Evolutionary conservation across 1,140 invertebrate genomes (phyloP).

Genomic region (Vanessa atalanta): DNA sequence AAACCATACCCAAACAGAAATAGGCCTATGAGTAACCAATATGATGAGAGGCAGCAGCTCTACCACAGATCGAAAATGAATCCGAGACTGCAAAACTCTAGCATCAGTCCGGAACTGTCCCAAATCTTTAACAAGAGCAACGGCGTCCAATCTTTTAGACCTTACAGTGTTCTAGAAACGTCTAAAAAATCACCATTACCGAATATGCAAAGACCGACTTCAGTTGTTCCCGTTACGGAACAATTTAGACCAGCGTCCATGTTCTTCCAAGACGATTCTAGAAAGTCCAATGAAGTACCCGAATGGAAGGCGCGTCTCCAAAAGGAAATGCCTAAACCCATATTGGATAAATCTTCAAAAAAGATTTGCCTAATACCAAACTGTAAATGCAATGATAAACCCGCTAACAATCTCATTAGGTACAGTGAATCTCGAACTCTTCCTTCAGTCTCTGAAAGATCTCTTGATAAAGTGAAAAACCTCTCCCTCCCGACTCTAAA

Average conservation of each 20-base stretch:
- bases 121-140: constrained; percentile 54
- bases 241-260: constrained; percentile 69
- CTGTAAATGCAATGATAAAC: constrained; percentile 68
- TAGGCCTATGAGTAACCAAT: constrained; percentile 51
- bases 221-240: constrained; percentile 65
- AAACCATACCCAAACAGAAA: constrained; percentile 56
- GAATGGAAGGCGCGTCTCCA: constrained; percentile 67
- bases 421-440: constrained; percentile 65
- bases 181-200: constrained; percentile 57
- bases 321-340: constrained; percentile 56
- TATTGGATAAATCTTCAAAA: constrained; percentile 57
- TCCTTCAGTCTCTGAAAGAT: constrained; percentile 57
- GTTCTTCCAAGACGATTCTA: constrained; percentile 60
- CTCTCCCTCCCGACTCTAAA: constrained; percentile 72
- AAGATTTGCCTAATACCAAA: constrained; percentile 72
- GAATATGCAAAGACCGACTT: constrained; percentile 64
- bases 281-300: constrained; percentile 57
- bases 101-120: constrained; percentile 54
- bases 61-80: constrained; percentile 53
- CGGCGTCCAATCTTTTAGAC: constrained; percentile 56
- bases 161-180: constrained; percentile 70
- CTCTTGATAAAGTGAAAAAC: constrained; percentile 66
- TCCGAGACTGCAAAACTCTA: constrained; percentile 53
- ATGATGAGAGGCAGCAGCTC: constrained; percentile 58
- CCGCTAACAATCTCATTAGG: constrained; percentile 41